Conservation (phyloP, 2,113 vertebrate species). For the Neomonachus schauinslandi region DNA sequence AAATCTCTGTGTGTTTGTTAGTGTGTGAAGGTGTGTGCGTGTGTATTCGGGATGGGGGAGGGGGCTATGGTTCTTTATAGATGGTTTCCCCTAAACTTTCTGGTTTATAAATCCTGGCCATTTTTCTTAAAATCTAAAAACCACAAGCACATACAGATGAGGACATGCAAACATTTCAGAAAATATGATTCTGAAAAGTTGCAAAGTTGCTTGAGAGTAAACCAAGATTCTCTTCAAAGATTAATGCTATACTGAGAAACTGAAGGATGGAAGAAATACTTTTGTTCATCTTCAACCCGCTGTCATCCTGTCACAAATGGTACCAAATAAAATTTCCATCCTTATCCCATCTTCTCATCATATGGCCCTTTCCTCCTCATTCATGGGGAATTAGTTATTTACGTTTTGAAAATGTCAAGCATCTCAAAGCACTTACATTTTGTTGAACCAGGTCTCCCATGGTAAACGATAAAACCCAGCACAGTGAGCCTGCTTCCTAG, state of each 20-base stretch:
- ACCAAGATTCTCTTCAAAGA: not conserved
- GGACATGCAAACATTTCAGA: not conserved
- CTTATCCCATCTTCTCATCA: not conserved
- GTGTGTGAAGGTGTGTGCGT: not conserved
- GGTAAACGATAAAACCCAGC: slow-evolving; percentile 21
- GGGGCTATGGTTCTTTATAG: not conserved
- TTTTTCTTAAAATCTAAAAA: not conserved
- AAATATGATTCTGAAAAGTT: not conserved
- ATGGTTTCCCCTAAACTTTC: not conserved
- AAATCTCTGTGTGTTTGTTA: not conserved
- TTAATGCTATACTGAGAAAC: not conserved
- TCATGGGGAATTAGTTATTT: not conserved
- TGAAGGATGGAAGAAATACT: not conserved
- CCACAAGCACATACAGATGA: not conserved
- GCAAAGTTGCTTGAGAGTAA: not conserved
- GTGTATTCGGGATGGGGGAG: not conserved
- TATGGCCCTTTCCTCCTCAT: not conserved
- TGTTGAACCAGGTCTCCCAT: slow-evolving; percentile 69
- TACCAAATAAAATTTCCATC: slow-evolving; percentile 14
- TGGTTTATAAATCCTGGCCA: not conserved
- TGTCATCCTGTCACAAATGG: slow-evolving; percentile 36
- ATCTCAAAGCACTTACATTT: slow-evolving; percentile 68
- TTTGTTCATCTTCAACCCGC: not conserved
- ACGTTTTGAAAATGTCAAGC: slow-evolving; percentile 37
- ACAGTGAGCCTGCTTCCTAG: slow-evolving; percentile 28